A percentile compares a stretch with the other conserved stretches of the same genome.
Evolutionary conservation across 1,140 invertebrate species (phyloP).

Genomic region (Rhopalosiphum padi): DNA sequence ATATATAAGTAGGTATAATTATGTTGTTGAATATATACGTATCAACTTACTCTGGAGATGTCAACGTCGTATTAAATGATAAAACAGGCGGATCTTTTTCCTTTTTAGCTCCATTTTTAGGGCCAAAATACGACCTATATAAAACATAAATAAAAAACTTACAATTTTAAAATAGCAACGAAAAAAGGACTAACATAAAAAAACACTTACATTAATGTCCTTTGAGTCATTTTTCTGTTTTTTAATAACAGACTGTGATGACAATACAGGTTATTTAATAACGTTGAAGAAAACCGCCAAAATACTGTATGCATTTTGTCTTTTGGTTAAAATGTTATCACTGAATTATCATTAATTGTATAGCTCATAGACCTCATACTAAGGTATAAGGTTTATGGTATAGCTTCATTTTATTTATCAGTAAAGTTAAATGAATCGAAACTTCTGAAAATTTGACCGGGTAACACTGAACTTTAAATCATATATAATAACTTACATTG

Average conservation of each 20-base stretch:
- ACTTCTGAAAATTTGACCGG: no score
- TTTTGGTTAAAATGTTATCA: slow-evolving; percentile 34
- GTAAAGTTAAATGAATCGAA: no score
- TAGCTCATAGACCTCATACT: no score
- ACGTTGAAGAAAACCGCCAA: slow-evolving; percentile 41
- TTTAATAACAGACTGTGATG: background rate
- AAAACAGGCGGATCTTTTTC: background rate
- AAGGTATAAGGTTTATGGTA: no score
- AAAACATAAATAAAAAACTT: background rate
- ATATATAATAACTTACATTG: no score
- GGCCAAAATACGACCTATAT: slow-evolving; percentile 29
- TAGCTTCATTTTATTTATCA: no score
- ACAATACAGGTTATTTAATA: background rate
- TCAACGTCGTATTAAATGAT: background rate
- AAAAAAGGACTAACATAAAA: background rate
- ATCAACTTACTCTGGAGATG: slow-evolving; percentile 31
- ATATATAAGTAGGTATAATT: background rate
- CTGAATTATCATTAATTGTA: background rate
- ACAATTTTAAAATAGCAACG: background rate
- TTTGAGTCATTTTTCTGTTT: slow-evolving; percentile 48
- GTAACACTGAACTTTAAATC: no score
- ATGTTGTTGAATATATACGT: background rate
- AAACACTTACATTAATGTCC: slow-evolving; percentile 42
- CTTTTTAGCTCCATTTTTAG: slow-evolving; percentile 22
- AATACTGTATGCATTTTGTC: slow-evolving; percentile 20